These are phyloP conservation scores for Tamandua tetradactyla DNA, from an alignment of 2,797 vertebrate species.

Conservation along the genomic window DNA sequence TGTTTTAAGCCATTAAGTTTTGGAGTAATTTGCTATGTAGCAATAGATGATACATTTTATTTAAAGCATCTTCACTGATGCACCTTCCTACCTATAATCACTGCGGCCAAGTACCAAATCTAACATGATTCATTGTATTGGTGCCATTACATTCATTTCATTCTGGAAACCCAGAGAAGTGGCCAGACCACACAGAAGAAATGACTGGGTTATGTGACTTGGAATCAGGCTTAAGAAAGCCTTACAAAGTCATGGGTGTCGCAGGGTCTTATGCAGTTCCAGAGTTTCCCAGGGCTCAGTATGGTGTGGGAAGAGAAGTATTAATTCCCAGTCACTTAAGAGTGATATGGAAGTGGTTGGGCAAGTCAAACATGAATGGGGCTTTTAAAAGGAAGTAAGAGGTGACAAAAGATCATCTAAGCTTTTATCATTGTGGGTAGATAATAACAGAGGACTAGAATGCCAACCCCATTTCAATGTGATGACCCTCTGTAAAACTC, in stretches of 20 bases:
- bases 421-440: neutral
- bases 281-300: neutral
- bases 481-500: neutral
- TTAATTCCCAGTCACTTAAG: neutral
- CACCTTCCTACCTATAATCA: neutral
- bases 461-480: neutral
- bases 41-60: neutral
- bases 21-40: neutral
- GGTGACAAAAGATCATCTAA: neutral
- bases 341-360: neutral
- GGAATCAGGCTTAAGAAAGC: too few relatives aligned
- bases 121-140: neutral
- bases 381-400: neutral
- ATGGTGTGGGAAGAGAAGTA: neutral
- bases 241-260: neutral
- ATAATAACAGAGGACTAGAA: neutral
- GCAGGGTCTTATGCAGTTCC: neutral
- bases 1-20: neutral
- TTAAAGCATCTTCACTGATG: neutral
- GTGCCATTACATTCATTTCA: neutral
- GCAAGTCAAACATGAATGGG: neutral
- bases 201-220: neutral
- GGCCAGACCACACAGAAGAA: neutral
- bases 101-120: neutral
- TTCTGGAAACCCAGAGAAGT: neutral